Base-by-base conservation (phyloP, 1,140 invertebrate species). In the Mesaphorura yosii region DNA sequence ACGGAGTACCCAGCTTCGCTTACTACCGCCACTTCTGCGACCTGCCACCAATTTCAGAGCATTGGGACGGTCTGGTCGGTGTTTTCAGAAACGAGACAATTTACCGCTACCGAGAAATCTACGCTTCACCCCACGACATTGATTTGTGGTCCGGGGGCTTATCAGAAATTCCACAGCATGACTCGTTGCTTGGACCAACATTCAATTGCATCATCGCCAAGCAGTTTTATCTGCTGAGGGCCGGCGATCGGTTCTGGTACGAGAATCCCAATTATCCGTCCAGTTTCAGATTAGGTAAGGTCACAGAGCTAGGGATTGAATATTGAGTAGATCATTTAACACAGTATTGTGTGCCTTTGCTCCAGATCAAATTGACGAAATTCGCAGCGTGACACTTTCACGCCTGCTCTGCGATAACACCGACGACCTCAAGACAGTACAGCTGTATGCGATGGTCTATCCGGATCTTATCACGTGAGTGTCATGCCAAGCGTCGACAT, bases 51-150 rank as follows among this genome's bases (percentile, higher is more conserved):
- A 56, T 64, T 1, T 34, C 31, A 10, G 14, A 29, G 6, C 14
- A 52, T 23, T 65, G 62, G 55, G 53, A 57, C 7, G 63, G 63
- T 53, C 57, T 65, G 15, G 40, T 37, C 37, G 68, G 71, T 40
- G 77, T 86, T 0, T 83, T 88, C 70, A 78, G 81, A 0, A 69
- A 73, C 1, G 75, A 80, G 34, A 67, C 70, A 15, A 49, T 59
- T 39, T 37, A 49, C 19, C 37, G 39, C 15, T 59, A 59, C 53
- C 51, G 47, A 25, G 23, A n/a, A 19, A 53, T 59, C 28, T 59
- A 59, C 31, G 53, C 64, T 7, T 59, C 64, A 34, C 64, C 65
- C 19, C 67, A 72, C 55, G 73, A 75, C 51, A 67, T 75, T 50
- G 73, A 74, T 54, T 49, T 74, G 4, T 74, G 68, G 68, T 65